phyloP scores from a whole-genome alignment of 2,113 vertebrate species.

The Orycteropus afer region DNA sequence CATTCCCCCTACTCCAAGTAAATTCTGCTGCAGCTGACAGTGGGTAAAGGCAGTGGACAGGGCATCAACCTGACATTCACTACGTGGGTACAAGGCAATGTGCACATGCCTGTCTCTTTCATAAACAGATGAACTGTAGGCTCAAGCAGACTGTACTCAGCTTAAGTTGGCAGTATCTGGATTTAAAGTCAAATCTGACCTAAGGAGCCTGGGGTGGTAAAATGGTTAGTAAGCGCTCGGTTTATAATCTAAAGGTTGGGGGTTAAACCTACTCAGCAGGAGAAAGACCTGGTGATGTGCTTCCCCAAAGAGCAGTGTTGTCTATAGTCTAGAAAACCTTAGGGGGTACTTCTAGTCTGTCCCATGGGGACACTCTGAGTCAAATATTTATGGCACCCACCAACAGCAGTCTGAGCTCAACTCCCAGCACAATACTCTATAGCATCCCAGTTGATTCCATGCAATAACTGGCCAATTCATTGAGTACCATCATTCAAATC shows the following conservation, averaged over 20 bases:
- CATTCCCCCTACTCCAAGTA: neutral
- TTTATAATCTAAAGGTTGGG: neutral
- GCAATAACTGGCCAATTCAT: neutral
- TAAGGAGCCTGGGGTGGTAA: neutral
- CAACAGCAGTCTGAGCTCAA: neutral
- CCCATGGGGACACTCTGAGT: neutral
- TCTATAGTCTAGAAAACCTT: neutral
- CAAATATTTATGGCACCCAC: neutral
- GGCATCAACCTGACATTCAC: neutral
- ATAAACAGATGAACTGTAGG: neutral
- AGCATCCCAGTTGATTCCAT: neutral
- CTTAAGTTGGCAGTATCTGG: neutral
- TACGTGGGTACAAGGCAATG: neutral
- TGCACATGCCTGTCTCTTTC: neutral
- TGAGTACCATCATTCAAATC: neutral
- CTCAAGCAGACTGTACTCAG: neutral
- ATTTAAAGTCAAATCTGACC: neutral
- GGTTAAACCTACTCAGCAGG: neutral
- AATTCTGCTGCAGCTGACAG: neutral
- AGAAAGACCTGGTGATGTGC: too few relatives aligned
- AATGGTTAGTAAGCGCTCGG: too few relatives aligned
- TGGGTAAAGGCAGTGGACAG: neutral
- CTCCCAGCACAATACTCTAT: fast-evolving
- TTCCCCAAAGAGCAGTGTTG: too few relatives aligned
- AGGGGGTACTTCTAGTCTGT: neutral